Evolutionary conservation across 2,888 invertebrate species (phyloP).

Genomic region (Schizaphis graminum): DNA sequence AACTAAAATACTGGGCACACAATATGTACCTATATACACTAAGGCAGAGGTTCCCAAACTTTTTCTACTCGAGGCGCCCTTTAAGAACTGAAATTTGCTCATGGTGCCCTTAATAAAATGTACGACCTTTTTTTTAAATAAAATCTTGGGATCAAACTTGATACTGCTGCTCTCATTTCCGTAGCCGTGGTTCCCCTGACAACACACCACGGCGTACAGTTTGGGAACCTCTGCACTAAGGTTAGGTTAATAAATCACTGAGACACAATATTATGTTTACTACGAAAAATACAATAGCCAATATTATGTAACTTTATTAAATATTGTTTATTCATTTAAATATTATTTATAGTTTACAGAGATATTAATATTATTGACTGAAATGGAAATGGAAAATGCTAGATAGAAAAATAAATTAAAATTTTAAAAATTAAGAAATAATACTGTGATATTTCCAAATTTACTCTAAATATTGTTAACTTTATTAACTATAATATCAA

Average conservation of each 20-base stretch:
- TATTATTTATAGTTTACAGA: not conserved
- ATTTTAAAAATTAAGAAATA: not conserved
- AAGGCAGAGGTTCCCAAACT: too few relatives aligned
- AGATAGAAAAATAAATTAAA: not conserved
- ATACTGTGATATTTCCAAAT: not conserved
- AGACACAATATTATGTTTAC: not conserved
- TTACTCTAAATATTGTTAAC: not conserved
- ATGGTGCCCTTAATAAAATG: too few relatives aligned
- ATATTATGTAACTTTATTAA: not conserved
- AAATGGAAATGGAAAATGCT: not conserved
- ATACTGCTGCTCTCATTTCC: too few relatives aligned
- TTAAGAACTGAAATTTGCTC: too few relatives aligned
- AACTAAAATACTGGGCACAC: not conserved
- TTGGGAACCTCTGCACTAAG: too few relatives aligned
- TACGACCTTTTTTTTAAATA: too few relatives aligned
- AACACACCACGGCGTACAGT: too few relatives aligned
- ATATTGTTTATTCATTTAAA: not conserved
- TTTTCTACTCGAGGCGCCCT: too few relatives aligned
- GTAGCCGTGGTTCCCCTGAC: too few relatives aligned
- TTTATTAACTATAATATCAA: not conserved
- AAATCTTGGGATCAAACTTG: too few relatives aligned
- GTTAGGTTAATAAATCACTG: not conserved
- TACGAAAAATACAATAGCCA: not conserved
- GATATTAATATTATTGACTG: not conserved
- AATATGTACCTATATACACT: not conserved